These are phyloP conservation scores for Carassius auratus DNA, from an alignment of 2,113 vertebrate genomes.

Conservation along the genomic window DNA sequence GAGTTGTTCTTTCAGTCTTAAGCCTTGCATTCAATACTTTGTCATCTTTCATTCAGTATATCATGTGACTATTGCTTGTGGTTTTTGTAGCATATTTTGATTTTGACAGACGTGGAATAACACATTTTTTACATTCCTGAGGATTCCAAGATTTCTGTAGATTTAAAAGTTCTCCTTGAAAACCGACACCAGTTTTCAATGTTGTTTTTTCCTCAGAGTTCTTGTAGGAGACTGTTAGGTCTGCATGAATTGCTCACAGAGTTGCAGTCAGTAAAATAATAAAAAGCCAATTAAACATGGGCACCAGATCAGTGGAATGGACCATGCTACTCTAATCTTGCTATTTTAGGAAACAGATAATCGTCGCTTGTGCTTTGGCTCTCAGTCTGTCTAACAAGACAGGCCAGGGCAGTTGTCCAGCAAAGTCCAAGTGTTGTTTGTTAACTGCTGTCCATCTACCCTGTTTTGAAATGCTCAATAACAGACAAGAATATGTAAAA, in stretches of 20 bases:
- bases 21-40: background rate
- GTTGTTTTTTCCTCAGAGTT: slow-evolving; percentile 30
- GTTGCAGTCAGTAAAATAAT: background rate
- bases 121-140: slow-evolving; percentile 18
- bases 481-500: background rate
- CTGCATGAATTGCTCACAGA: background rate
- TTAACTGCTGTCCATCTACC: background rate
- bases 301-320: background rate
- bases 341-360: slow-evolving; percentile 42
- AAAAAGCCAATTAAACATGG: slow-evolving; percentile 9
- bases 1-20: background rate
- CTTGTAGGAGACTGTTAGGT: background rate
- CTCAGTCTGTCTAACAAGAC: slow-evolving; percentile 15
- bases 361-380: slow-evolving; percentile 53
- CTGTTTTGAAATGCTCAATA: background rate
- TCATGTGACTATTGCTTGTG: background rate
- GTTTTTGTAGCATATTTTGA: background rate
- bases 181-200: background rate
- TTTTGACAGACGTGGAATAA: background rate
- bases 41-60: background rate
- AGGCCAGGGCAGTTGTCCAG: background rate
- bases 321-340: slow-evolving; percentile 42
- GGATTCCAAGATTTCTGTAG: background rate
- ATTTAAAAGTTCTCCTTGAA: slow-evolving; percentile 1
- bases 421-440: background rate